Conservation (phyloP, 2,888 invertebrate species). For the Orchestes rusci region DNA sequence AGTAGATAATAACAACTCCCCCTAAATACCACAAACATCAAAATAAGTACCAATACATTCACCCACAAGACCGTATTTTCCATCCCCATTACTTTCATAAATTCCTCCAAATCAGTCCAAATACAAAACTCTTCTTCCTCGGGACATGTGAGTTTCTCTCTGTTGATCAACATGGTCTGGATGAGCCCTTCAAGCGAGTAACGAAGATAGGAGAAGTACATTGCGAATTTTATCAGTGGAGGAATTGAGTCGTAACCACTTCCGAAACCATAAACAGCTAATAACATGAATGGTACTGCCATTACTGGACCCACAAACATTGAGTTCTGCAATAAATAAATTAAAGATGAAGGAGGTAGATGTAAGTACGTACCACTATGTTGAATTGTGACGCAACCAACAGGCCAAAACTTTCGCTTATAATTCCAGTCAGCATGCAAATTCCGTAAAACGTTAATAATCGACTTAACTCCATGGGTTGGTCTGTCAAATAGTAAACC, state of each 20-base stretch:
- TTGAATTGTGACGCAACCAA: conserved; percentile 67
- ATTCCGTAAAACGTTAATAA: conserved; percentile 62
- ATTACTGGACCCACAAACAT: conserved; percentile 86
- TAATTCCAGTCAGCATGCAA: conserved; percentile 63
- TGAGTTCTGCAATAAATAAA: conserved; percentile 72
- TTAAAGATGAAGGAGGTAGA: too few relatives aligned
- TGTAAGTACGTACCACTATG: conserved; percentile 67
- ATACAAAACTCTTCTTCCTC: conserved; percentile 65
- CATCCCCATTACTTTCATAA: conserved; percentile 71
- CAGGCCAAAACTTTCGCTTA: conserved; percentile 72
- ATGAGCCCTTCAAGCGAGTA: conserved; percentile 52
- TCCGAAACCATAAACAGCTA: conserved; percentile 84
- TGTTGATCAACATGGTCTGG: conserved; percentile 67
- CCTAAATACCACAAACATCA: conserved; percentile 58
- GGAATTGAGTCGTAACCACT: conserved; percentile 57
- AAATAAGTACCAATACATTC: conserved; percentile 56
- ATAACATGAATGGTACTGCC: conserved; percentile 79
- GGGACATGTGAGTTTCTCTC: conserved; percentile 69
- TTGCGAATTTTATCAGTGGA: conserved; percentile 69
- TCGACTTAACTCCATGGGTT: conserved; percentile 64
- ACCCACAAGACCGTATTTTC: conserved; percentile 60
- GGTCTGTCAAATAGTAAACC: conserved; percentile 67
- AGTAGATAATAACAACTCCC: conserved; percentile 64
- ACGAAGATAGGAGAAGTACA: conserved; percentile 73
- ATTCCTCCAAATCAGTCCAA: conserved; percentile 64